These are phyloP conservation scores for Trididemnum nubilum DNA, from an alignment of 23 tunicate species.

Conservation along the genomic window DNA sequence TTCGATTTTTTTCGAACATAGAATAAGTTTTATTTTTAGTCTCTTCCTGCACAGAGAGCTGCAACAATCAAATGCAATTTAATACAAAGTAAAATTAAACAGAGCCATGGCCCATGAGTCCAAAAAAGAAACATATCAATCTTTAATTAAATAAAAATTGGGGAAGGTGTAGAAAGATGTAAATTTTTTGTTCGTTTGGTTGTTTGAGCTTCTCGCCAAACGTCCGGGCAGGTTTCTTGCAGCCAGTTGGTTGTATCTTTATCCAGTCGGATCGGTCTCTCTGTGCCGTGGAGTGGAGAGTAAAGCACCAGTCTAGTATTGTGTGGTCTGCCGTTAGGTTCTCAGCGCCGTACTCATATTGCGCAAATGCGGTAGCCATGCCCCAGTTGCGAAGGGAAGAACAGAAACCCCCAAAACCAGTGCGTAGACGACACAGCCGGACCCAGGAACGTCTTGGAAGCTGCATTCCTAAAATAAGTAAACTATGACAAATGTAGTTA, in stretches of 20 bases:
- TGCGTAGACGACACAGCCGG: background rate
- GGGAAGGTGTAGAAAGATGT: no score
- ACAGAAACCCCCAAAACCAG: background rate
- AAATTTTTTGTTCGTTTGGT: no score
- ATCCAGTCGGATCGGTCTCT: background rate
- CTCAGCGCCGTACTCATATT: conserved; percentile 1
- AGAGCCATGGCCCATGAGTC: no score
- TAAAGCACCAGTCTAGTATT: background rate
- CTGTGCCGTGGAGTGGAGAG: background rate
- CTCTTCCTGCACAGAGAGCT: no score
- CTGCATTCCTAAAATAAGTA: background rate
- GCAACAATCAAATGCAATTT: no score
- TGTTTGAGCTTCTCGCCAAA: no score
- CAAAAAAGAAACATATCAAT: no score
- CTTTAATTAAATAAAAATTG: no score
- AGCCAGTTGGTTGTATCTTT: background rate
- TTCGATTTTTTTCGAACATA: no score
- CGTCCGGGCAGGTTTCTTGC: background rate
- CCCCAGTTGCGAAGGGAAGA: conserved; percentile 6
- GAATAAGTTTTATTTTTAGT: no score
- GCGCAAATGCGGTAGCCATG: conserved; percentile 9
- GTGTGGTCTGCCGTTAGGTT: conserved; percentile 12
- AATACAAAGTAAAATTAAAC: no score
- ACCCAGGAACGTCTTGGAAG: conserved; percentile 4
- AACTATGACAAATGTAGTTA: no score